phyloP scores from a whole-genome alignment of 1,140 invertebrate genomes.

The Atta texana region DNA sequence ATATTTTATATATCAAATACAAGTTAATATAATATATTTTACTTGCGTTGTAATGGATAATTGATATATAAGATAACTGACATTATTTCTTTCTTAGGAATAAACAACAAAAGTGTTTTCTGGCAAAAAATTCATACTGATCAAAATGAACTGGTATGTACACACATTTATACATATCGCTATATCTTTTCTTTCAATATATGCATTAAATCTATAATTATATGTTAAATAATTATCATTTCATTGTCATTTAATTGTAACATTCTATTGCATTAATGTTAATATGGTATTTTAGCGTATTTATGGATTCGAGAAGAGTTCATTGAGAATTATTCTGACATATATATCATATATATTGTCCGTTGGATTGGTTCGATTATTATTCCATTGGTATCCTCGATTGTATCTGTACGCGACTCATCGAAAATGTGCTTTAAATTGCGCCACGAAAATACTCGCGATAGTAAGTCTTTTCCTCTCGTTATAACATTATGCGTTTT shows the following conservation, averaged over 20 bases:
- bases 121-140: constrained; percentile 81
- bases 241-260: background rate
- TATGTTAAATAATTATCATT: background rate
- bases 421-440: constrained; percentile 88
- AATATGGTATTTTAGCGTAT: constrained; percentile 87
- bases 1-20: background rate
- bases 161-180: background rate
- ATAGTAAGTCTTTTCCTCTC: constrained; percentile 87
- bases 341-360: constrained; percentile 90
- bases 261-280: background rate
- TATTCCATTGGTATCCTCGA: constrained; percentile 95
- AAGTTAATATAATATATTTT: constrained; percentile 8
- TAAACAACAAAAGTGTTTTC: constrained; percentile 79
- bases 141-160: constrained; percentile 82
- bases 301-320: constrained; percentile 88
- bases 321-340: constrained; percentile 86
- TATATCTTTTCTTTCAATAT: constrained; percentile 19
- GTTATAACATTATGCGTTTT: background rate
- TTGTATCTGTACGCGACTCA: constrained; percentile 92
- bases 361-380: constrained; percentile 91
- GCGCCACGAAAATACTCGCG: constrained; percentile 93
- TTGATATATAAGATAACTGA: no score
- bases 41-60: background rate
- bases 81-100: constrained; percentile 67
- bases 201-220: background rate